phyloP scores from a whole-genome alignment of 2,113 vertebrate species.

The Daboia siamensis region DNA sequence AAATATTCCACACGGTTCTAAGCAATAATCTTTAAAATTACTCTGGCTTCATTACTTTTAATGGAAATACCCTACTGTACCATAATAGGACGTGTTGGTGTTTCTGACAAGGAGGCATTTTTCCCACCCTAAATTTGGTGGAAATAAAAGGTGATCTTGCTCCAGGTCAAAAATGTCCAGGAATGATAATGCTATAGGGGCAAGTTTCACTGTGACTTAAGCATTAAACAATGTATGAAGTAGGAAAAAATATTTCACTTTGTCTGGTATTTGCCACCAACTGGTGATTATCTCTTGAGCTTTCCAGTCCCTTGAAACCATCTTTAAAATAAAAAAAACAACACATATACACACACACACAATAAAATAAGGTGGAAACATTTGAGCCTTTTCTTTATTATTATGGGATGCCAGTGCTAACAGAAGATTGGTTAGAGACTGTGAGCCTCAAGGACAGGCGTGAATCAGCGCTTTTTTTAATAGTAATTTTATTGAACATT shows the following conservation, averaged over 20 bases:
- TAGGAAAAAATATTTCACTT: neutral
- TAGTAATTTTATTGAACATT: neutral
- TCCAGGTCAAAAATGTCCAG: neutral
- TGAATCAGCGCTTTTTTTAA: neutral
- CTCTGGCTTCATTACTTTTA: constrained; percentile 28
- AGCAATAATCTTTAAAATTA: constrained; percentile 48
- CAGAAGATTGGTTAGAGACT: neutral
- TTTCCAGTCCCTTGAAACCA: neutral
- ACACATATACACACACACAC: too few relatives aligned
- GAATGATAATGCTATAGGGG: neutral
- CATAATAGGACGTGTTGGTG: neutral
- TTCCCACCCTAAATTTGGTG: constrained; percentile 12
- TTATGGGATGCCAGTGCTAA: neutral
- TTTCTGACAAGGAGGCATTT: neutral
- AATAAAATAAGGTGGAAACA: neutral
- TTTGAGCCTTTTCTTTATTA: neutral
- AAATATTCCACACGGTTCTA: constrained; percentile 38
- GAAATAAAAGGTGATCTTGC: neutral
- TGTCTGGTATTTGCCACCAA: neutral
- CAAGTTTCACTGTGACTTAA: neutral
- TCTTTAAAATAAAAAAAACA: neutral
- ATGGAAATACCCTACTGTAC: neutral
- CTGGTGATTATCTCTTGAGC: neutral
- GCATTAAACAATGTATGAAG: neutral
- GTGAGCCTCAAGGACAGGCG: neutral